These are phyloP conservation scores for Cosmopolites sordidus DNA, from an alignment of 2,888 invertebrate genomes.

Conservation along the genomic window DNA sequence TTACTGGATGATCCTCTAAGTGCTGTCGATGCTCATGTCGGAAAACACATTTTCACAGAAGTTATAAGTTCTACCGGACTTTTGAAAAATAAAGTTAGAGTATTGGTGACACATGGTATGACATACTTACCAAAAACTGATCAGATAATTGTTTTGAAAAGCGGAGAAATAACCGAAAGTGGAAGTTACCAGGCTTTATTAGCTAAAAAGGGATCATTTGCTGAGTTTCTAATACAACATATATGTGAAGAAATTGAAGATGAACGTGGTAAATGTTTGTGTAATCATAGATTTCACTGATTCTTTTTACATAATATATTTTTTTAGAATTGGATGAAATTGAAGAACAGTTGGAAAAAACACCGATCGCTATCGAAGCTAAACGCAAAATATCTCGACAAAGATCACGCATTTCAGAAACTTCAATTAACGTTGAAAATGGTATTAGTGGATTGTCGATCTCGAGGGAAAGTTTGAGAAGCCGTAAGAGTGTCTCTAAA, in stretches of 20 bases:
- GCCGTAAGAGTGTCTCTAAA: conserved; percentile 23
- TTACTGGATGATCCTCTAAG: conserved; percentile 91
- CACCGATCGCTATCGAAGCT: conserved; percentile 54
- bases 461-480: conserved; percentile 29
- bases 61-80: conserved; percentile 44
- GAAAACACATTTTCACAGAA: conserved; percentile 91
- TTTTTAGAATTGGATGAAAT: conserved; percentile 59
- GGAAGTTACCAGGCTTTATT: conserved; percentile 51
- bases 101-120: conserved; percentile 56
- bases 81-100: conserved; percentile 48
- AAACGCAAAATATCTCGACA: conserved; percentile 62
- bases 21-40: conserved; percentile 96
- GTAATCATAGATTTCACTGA: no score
- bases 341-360: conserved; percentile 68
- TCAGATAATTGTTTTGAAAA: conserved; percentile 51
- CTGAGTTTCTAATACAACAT: conserved; percentile 39
- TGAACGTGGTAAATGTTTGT: conserved; percentile 35
- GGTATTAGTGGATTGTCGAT: conserved; percentile 46
- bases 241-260: conserved; percentile 39
- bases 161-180: conserved; percentile 49
- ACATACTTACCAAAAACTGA: conserved; percentile 55
- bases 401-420: conserved; percentile 65
- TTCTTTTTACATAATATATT: no score
- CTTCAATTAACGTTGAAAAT: conserved; percentile 59
- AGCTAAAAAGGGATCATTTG: conserved; percentile 41